Conservation (phyloP, 2,888 invertebrate genomes). For the Trypoxylon attenuatum region DNA sequence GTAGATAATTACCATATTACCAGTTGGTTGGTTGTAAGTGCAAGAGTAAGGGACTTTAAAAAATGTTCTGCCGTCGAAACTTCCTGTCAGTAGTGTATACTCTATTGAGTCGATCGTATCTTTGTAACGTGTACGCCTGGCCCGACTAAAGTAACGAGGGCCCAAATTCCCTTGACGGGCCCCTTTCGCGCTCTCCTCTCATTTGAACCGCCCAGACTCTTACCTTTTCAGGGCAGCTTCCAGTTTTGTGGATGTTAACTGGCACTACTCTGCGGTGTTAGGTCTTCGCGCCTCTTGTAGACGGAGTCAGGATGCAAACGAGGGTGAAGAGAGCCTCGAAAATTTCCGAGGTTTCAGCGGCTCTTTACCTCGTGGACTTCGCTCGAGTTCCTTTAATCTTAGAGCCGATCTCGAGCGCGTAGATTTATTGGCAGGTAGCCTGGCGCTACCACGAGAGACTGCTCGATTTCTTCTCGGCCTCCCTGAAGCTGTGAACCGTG, state of each 20-base stretch:
- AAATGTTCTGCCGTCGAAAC: too few species aligned
- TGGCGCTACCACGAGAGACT: not conserved
- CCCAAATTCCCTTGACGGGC: slow-evolving; percentile 12
- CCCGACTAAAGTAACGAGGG: slow-evolving; percentile 48
- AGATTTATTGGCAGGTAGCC: slow-evolving; percentile 56
- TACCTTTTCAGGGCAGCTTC: not conserved
- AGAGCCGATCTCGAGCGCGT: slow-evolving; percentile 54
- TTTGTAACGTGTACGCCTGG: slow-evolving; percentile 37
- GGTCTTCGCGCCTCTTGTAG: not conserved
- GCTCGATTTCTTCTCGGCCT: too few species aligned
- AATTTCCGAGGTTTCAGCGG: not conserved
- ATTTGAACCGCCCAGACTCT: not conserved
- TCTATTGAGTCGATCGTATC: slow-evolving; percentile 55
- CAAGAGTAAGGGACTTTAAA: too few species aligned
- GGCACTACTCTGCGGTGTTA: not conserved
- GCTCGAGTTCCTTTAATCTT: slow-evolving; percentile 43
- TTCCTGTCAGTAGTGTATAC: slow-evolving; percentile 20
- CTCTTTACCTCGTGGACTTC: not conserved
- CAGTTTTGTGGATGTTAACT: not conserved
- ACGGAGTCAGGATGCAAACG: too few species aligned
- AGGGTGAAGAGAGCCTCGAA: not conserved
- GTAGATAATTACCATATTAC: too few species aligned
- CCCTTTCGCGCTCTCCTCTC: slow-evolving; percentile 2
- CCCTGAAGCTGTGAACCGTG: too few species aligned
- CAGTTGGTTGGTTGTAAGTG: too few species aligned